These are phyloP conservation scores for Spinus olivaceus DNA, from an alignment of 2,797 vertebrate species.

Conservation along the genomic window DNA sequence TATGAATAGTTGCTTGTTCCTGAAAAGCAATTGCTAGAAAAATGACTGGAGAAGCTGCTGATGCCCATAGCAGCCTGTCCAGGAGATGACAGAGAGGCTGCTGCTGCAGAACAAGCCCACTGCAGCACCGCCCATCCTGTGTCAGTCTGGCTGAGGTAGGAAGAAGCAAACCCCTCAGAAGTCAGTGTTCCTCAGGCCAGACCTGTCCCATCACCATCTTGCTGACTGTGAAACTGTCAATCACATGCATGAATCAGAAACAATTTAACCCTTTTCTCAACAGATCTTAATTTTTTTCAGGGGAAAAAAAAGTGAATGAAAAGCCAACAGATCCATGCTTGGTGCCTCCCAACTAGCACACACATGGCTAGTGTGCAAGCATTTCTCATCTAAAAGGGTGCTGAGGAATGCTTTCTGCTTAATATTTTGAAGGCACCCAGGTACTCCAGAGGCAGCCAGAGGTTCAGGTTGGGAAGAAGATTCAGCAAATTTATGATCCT, in stretches of 20 bases:
- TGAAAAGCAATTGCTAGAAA: not conserved
- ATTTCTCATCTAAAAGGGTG: not conserved
- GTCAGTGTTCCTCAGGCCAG: not conserved
- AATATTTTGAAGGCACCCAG: not conserved
- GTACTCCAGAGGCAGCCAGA: not conserved
- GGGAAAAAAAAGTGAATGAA: accelerated
- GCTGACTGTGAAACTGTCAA: not conserved
- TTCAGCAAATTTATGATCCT: not conserved
- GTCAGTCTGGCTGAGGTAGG: not conserved
- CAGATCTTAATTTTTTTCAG: not conserved
- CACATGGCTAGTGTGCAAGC: not conserved
- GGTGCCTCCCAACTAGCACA: not conserved
- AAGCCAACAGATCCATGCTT: not conserved
- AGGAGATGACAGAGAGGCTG: not conserved
- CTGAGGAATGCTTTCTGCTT: not conserved
- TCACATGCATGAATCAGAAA: not conserved
- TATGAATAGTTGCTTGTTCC: not conserved
- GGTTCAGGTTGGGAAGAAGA: not conserved
- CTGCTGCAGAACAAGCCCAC: not conserved
- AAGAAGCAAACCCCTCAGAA: not conserved
- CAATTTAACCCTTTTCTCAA: not conserved
- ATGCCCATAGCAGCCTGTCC: not conserved
- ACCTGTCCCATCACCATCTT: not conserved
- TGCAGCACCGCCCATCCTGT: not conserved
- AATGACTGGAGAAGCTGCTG: not conserved